A percentile compares a stretch with the other conserved stretches of the same genome.
Conservation (phyloP, 2,113 vertebrate genomes). For the Charadrius vociferus region DNA sequence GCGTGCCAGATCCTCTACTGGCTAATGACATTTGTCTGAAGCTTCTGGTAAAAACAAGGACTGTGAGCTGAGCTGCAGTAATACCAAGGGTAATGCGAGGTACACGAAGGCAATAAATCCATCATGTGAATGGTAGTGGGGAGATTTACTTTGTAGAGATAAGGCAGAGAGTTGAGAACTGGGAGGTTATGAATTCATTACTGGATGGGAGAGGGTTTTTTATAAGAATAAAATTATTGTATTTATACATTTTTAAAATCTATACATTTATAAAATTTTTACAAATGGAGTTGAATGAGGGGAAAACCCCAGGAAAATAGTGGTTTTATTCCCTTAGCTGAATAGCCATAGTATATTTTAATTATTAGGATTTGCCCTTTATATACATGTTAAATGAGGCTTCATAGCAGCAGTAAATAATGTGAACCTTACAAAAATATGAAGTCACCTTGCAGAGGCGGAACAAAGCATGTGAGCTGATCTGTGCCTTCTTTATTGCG, state of each 20-base stretch:
- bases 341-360: background rate
- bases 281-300: fast-evolving
- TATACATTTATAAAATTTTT: background rate
- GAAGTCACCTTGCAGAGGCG: background rate
- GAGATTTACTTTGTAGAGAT: background rate
- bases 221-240: background rate
- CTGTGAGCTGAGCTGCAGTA: background rate
- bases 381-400: background rate
- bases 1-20: fast-evolving
- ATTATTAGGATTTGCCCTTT: background rate
- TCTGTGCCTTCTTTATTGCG: background rate
- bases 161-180: background rate
- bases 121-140: background rate
- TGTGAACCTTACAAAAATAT: fast-evolving
- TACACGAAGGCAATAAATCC: slow-evolving; percentile 15
- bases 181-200: background rate
- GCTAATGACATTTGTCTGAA: background rate
- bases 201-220: background rate
- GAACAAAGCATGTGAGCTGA: background rate
- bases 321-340: background rate
- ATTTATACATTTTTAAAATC: background rate
- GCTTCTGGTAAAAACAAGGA: background rate
- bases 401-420: background rate
- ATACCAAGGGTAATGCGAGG: background rate
- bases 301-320: background rate